A percentile compares a stretch with the other conserved stretches of the same genome.
Evolutionary conservation across 2,888 invertebrate species (phyloP).

Genomic region (Eupsilia transversa): DNA sequence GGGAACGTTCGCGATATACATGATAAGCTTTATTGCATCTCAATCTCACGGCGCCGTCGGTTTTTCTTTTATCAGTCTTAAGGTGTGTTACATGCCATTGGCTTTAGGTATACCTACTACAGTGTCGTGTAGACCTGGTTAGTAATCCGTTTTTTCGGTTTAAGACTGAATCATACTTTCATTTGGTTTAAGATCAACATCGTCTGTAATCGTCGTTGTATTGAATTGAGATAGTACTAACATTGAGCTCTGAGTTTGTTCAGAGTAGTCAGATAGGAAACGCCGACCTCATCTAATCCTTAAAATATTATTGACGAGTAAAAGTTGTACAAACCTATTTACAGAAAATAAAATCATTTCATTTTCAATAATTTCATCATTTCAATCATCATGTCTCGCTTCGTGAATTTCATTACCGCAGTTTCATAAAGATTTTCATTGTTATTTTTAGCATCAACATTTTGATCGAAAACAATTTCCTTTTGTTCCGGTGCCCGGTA

Average conservation of each 20-base stretch:
- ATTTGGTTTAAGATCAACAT: not conserved
- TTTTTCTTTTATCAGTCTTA: constrained; percentile 12
- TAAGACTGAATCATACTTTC: not conserved
- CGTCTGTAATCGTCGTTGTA: not conserved
- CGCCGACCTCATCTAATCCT: no score
- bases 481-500: not conserved
- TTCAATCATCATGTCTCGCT: no score
- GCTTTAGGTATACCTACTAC: not conserved
- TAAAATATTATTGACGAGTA: no score
- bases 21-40: constrained; percentile 60
- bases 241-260: no score
- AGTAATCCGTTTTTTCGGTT: not conserved
- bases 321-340: no score
- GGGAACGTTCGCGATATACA: constrained; percentile 1
- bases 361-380: no score
- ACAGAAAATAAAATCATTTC: no score
- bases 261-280: no score
- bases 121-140: not conserved
- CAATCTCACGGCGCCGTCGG: constrained; percentile 22
- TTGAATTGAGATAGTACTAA: not conserved
- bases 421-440: not conserved
- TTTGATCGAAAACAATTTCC: not conserved
- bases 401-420: not conserved
- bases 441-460: not conserved
- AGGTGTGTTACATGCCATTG: constrained; percentile 20